Evolutionary conservation across 92 coral and sea anemone genomes (phyloP).

Genomic region (Ricordea florida): DNA sequence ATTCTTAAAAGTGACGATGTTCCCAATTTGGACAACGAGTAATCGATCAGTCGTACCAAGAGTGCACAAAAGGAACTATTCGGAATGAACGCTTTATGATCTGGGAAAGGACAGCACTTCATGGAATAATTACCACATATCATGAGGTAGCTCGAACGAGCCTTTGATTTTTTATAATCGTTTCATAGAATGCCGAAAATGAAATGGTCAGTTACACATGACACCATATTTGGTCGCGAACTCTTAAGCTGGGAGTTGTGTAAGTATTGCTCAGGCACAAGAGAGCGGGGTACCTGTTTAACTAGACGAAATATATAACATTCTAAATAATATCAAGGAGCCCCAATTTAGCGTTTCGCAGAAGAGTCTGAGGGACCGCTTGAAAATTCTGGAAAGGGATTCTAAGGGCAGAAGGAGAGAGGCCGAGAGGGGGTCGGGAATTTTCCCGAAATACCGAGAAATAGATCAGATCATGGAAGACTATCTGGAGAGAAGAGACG

Average conservation of each 20-base stretch:
- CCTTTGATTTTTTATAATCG: too few species aligned
- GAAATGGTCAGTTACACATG: too few species aligned
- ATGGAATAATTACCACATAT: too few species aligned
- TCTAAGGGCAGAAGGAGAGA: slow-evolving; percentile 9
- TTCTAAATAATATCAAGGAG: slow-evolving; percentile 32
- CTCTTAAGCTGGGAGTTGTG: slow-evolving; percentile 24
- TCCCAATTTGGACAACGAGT: too few species aligned
- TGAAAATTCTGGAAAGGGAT: slow-evolving; percentile 36
- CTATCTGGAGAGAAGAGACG: slow-evolving; percentile 16
- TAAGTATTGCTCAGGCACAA: slow-evolving; percentile 30
- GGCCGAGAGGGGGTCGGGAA: slow-evolving; percentile 24
- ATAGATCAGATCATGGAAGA: slow-evolving; percentile 15
- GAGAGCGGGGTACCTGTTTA: slow-evolving; percentile 48
- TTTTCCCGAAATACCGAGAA: slow-evolving; percentile 15
- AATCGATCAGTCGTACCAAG: too few species aligned
- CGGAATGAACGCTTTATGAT: too few species aligned
- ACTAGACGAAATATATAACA: slow-evolving; percentile 20
- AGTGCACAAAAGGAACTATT: too few species aligned
- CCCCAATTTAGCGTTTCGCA: slow-evolving; percentile 26
- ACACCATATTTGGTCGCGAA: slow-evolving; percentile 7
- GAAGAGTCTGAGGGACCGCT: slow-evolving; percentile 19
- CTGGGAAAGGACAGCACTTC: too few species aligned
- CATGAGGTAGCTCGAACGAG: too few species aligned
- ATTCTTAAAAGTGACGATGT: too few species aligned
- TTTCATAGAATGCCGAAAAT: too few species aligned